These are phyloP conservation scores for Physella acuta DNA, from an alignment of 1,140 invertebrate genomes.

Conservation along the genomic window DNA sequence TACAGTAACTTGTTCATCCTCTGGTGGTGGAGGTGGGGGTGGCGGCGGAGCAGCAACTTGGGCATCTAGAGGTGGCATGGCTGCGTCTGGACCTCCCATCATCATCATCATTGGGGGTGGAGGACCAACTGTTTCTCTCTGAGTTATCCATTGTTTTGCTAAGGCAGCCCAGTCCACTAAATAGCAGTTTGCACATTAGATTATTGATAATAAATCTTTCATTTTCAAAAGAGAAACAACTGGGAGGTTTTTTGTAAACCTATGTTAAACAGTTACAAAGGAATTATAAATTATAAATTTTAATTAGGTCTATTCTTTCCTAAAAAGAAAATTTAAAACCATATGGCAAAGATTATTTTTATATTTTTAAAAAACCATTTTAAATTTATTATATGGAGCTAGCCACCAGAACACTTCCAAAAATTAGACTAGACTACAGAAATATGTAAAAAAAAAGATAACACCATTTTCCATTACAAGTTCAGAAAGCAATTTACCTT, in stretches of 20 bases:
- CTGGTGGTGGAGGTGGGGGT: slow-evolving; percentile 30
- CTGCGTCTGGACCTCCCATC: background rate
- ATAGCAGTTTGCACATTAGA: slow-evolving; percentile 45
- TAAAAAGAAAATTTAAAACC: too few relatives aligned
- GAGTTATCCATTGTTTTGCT: slow-evolving; percentile 96
- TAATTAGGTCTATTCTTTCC: too few relatives aligned
- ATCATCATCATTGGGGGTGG: slow-evolving; percentile 41
- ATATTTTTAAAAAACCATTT: too few relatives aligned
- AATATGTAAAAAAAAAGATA: too few relatives aligned
- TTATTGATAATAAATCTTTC: background rate
- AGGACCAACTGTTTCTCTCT: slow-evolving; percentile 73
- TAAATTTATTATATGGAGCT: too few relatives aligned
- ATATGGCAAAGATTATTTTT: too few relatives aligned
- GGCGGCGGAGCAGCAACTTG: slow-evolving; percentile 14
- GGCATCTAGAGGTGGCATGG: slow-evolving; percentile 5
- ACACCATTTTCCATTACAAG: too few relatives aligned
- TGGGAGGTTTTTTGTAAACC: background rate
- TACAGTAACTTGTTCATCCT: background rate
- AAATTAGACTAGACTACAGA: too few relatives aligned
- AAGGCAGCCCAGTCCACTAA: slow-evolving; percentile 90
- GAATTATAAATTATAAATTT: too few relatives aligned
- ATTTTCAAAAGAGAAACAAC: slow-evolving; percentile 4
- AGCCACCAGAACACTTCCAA: too few relatives aligned
- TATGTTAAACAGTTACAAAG: background rate
- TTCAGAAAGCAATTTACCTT: slow-evolving; percentile 52